Evolutionary conservation across 1,140 invertebrate genomes (phyloP), one percentile per base, ranked within the genome.

Genomic region (Drosophila lini): DNA sequence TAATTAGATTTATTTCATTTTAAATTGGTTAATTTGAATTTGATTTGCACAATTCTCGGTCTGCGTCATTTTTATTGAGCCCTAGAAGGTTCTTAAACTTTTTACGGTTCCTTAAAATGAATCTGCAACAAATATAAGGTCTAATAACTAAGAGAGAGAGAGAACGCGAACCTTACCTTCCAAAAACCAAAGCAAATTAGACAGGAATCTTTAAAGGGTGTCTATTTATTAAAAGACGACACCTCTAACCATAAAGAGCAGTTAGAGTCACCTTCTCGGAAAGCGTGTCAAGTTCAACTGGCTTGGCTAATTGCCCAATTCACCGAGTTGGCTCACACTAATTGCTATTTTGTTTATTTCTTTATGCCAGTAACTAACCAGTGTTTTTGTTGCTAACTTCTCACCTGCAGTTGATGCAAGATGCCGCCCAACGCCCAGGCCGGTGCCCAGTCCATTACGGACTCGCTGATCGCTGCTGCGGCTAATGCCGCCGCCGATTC

Each of bases 361-460:
- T 31, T 44, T 36, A 16, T 28, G 64, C 5, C 52, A 50, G 40
- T 7, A 32, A 47, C 69, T 58, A 58, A 70, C 44, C 42, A 74
- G 42, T 47, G 52, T 25, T n/a, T 38, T 55, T 75, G 41, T 64
- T 60, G 48, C 28, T 52, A 34, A 36, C 16, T 31, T 36, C 22
- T 34, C 15, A 16, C 3, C 52, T 52, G 34, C 63, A 80, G 74
- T 74, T 80, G 61, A 65, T 74, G 56, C 50, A 92, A 71, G 25
- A 92, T 92, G 91, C 82, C 91, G 63, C 91, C 91, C 74, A 92
- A 92, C 77, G 91, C 90, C 36, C 83, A 90, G 68, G 71, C 85
- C 25, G 74, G 79, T 56, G 78, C 82, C 34, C 91, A 91, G 80
- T 76, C 91, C 62, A 84, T 91, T 40, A 78, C 89, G 38, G 86